These are phyloP conservation scores for Sisor rabdophorus DNA, from an alignment of 2,113 vertebrate species.

Conservation along the genomic window DNA sequence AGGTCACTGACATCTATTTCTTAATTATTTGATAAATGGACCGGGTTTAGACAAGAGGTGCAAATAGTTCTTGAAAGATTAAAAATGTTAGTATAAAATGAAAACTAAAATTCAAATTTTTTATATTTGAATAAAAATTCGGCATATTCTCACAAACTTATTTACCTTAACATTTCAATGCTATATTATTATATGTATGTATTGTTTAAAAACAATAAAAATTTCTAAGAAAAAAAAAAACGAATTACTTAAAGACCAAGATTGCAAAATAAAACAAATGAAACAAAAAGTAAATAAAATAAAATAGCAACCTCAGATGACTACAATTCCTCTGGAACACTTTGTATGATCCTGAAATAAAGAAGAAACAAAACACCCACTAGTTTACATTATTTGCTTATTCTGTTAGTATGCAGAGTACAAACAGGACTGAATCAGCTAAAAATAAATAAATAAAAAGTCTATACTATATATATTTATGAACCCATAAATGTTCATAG, in stretches of 20 bases:
- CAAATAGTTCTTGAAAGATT: too few species aligned
- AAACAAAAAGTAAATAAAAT: neutral
- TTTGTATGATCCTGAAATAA: conserved; percentile 79
- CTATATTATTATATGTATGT: neutral
- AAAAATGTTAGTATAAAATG: too few species aligned
- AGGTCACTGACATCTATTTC: neutral
- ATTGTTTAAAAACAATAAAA: neutral
- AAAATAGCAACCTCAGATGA: conserved; percentile 73
- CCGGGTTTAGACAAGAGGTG: too few species aligned
- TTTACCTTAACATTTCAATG: neutral
- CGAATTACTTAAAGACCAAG: neutral
- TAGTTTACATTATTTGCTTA: neutral
- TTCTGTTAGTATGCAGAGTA: too few species aligned
- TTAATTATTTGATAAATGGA: too few species aligned
- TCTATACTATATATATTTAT: too few species aligned
- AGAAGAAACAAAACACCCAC: conserved; percentile 14
- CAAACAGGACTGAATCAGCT: too few species aligned
- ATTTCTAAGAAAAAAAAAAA: too few species aligned
- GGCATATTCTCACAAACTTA: neutral
- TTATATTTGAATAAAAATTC: too few species aligned
- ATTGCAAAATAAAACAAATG: neutral
- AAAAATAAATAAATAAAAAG: too few species aligned
- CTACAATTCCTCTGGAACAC: conserved; percentile 73
- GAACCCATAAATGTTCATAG: too few species aligned
- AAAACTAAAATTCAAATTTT: too few species aligned